A percentile compares a stretch with the other conserved stretches of the same genome.
Evolutionary conservation across 2,113 vertebrate species (phyloP).

Genomic region (Thalassarche chlororhynchos): DNA sequence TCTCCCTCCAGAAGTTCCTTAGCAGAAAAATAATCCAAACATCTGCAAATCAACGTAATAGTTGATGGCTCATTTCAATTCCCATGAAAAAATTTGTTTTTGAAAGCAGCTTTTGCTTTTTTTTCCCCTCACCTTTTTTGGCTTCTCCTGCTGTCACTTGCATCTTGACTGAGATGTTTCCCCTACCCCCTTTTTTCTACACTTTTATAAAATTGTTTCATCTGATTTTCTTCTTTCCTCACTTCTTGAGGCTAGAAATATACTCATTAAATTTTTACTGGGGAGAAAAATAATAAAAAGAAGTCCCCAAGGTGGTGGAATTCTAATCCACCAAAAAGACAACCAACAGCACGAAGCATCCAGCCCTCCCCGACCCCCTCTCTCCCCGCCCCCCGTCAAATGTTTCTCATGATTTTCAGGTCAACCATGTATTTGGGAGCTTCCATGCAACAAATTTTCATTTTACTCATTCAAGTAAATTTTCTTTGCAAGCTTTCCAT

Average conservation of each 20-base stretch:
- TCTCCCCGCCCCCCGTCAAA: not conserved
- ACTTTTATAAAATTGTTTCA: not conserved
- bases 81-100: not conserved
- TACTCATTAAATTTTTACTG: not conserved
- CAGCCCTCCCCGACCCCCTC: not conserved
- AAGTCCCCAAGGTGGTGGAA: not conserved
- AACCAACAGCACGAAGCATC: not conserved
- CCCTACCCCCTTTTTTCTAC: not conserved
- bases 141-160: not conserved
- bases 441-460: not conserved
- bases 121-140: not conserved
- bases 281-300: not conserved
- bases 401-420: not conserved
- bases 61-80: not conserved
- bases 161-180: not conserved
- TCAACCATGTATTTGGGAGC: not conserved
- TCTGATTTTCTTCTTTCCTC: not conserved
- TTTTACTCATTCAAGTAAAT: constrained; percentile 1
- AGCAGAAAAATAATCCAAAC: not conserved
- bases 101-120: not conserved
- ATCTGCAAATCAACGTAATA: not conserved
- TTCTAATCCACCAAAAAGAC: not conserved
- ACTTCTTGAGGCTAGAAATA: not conserved
- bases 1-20: not conserved
- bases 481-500: not conserved